These are phyloP conservation scores for Lepidocyrtinus sp. DNA, from an alignment of 2,888 invertebrate genomes.

Conservation along the genomic window DNA sequence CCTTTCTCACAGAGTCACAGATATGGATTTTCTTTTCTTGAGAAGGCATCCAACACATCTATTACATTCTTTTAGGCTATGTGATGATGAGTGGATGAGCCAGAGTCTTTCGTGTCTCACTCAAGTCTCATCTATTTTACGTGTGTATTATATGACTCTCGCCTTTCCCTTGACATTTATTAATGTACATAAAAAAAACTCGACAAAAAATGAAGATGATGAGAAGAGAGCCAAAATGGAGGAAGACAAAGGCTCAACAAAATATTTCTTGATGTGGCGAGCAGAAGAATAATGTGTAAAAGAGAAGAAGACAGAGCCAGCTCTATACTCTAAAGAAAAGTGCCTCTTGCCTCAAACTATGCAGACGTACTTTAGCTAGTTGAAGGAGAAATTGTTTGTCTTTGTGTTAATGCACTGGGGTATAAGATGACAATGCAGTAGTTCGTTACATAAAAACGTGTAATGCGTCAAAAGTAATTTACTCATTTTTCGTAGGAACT, in stretches of 20 bases:
- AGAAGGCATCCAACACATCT: no score
- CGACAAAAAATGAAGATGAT: conserved; percentile 24
- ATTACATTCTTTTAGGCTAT: background rate
- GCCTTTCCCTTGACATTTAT: conserved; percentile 18
- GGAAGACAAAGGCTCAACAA: conserved; percentile 19
- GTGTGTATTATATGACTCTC: conserved; percentile 9
- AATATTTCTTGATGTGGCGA: conserved; percentile 27
- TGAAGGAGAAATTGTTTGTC: conserved; percentile 27
- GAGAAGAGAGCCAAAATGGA: background rate
- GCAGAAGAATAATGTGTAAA: conserved; percentile 16
- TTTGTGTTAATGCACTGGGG: conserved; percentile 22
- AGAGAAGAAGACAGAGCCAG: conserved; percentile 31
- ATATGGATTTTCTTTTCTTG: no score
- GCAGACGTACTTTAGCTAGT: background rate
- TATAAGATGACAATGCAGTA: conserved; percentile 25
- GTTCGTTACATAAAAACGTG: conserved; percentile 15
- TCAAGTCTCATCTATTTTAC: conserved; percentile 39
- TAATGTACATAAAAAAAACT: conserved; percentile 30
- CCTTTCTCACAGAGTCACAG: conserved; percentile 13
- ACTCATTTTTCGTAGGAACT: conserved; percentile 26
- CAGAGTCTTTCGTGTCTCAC: conserved; percentile 16
- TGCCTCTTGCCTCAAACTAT: background rate
- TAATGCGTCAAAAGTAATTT: conserved; percentile 34
- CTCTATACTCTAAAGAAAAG: conserved; percentile 24
- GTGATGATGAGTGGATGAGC: conserved; percentile 18